Conservation (phyloP, 2,797 vertebrate genomes). For the Cyprinodon diabolis region DNA sequence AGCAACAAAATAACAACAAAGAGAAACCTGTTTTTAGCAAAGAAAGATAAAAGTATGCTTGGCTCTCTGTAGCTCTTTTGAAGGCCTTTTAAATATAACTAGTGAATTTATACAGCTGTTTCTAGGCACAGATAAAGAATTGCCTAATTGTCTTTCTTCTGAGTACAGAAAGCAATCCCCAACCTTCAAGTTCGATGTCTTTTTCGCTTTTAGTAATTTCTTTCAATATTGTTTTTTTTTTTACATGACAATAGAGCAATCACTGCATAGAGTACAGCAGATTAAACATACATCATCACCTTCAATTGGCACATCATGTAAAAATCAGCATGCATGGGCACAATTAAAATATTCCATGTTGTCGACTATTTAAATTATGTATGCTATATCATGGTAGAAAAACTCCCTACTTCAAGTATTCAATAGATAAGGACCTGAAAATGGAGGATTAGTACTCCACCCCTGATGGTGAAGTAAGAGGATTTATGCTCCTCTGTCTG, state of each 20-base stretch:
- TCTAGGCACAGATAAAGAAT: conserved; percentile 55
- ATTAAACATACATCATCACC: conserved; percentile 79
- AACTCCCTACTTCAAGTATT: conserved; percentile 97
- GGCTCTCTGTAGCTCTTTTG: conserved; percentile 54
- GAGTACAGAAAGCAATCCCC: conserved; percentile 59
- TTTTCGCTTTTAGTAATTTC: conserved; percentile 70
- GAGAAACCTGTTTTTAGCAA: conserved; percentile 66
- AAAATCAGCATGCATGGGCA: conserved; percentile 85
- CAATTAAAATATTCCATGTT: conserved; percentile 77
- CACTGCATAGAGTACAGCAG: conserved; percentile 73
- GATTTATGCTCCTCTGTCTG: conserved; percentile 72
- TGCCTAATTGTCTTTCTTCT: conserved; percentile 44
- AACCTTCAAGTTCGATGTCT: conserved; percentile 69
- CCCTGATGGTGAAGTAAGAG: conserved; percentile 81
- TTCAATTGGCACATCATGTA: conserved; percentile 93
- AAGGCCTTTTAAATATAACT: conserved; percentile 58
- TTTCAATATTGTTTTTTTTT: conserved; percentile 45
- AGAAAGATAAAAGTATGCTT: conserved; percentile 63
- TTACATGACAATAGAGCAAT: conserved; percentile 74
- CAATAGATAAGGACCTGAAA: conserved; percentile 91
- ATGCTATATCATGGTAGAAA: conserved; percentile 82
- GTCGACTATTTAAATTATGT: conserved; percentile 75
- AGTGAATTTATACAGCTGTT: conserved; percentile 51
- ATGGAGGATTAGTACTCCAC: conserved; percentile 80
- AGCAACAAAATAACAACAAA: conserved; percentile 76